Evolutionary conservation across 2,888 invertebrate genomes (phyloP).

Genomic region (Lamproptera curius): DNA sequence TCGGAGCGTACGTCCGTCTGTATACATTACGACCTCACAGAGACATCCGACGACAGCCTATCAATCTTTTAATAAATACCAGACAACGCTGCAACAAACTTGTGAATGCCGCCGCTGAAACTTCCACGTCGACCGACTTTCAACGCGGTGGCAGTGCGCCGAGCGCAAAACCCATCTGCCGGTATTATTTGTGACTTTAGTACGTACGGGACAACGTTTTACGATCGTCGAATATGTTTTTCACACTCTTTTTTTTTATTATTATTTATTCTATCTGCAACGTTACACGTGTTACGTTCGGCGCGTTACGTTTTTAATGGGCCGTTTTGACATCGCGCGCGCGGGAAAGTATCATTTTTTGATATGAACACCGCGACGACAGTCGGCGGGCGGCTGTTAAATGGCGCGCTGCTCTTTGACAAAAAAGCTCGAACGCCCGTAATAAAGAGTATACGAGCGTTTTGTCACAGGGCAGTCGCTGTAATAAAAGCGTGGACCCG

Average conservation of each 20-base stretch:
- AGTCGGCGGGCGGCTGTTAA: constrained; percentile 43
- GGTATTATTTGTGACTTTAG: constrained; percentile 57
- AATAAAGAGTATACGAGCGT: constrained; percentile 59
- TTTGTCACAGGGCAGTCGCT: constrained; percentile 61
- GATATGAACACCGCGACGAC: constrained; percentile 40
- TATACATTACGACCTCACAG: constrained; percentile 59
- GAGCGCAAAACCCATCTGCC: constrained; percentile 29
- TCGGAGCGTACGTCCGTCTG: constrained; percentile 50
- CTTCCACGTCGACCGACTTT: not conserved
- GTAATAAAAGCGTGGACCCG: constrained; percentile 53
- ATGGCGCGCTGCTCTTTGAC: constrained; percentile 63
- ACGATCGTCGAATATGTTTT: constrained; percentile 59
- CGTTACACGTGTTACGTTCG: constrained; percentile 50
- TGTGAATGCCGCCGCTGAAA: not conserved
- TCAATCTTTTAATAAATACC: constrained; percentile 74
- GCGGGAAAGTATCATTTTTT: constrained; percentile 62
- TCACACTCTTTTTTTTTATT: constrained; percentile 64
- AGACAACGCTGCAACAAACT: constrained; percentile 29
- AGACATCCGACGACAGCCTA: constrained; percentile 69
- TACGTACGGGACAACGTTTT: constrained; percentile 60
- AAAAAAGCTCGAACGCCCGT: constrained; percentile 69
- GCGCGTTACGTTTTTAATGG: constrained; percentile 43
- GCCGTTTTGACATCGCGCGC: constrained; percentile 64
- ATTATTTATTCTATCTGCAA: too few species aligned
- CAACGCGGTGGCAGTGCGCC: not conserved